A percentile compares a stretch with the other conserved stretches of the same genome.
Evolutionary conservation across 2,113 vertebrate species (phyloP).

Genomic region (Lichenostomus cassidix): DNA sequence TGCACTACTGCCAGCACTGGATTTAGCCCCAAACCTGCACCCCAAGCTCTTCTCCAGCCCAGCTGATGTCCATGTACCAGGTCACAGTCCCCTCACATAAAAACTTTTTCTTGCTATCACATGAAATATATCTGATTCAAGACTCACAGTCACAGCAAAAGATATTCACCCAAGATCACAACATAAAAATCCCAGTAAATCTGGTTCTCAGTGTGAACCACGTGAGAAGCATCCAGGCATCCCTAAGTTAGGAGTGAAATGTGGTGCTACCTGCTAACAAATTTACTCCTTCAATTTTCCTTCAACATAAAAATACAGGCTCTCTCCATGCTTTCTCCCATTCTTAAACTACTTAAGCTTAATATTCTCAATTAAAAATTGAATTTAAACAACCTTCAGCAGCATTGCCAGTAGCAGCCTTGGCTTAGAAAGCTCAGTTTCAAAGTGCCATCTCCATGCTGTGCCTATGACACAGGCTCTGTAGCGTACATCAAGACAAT

Average conservation of each 20-base stretch:
- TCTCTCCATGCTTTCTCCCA: not conserved
- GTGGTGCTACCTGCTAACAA: not conserved
- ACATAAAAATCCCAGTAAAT: not conserved
- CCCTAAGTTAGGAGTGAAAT: not conserved
- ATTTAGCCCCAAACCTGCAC: not conserved
- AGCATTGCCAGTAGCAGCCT: not conserved
- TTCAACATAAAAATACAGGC: not conserved
- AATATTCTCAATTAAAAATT: not conserved
- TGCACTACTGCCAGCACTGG: not conserved
- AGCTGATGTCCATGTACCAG: not conserved
- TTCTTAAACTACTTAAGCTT: not conserved
- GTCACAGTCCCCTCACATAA: not conserved
- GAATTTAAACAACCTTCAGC: not conserved
- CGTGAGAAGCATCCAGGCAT: not conserved
- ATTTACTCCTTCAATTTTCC: not conserved
- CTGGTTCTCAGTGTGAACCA: not conserved
- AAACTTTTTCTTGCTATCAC: not conserved
- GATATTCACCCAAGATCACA: too few relatives aligned
- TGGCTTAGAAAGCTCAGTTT: not conserved
- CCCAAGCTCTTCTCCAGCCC: not conserved
- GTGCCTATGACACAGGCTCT: not conserved
- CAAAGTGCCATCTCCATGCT: not conserved
- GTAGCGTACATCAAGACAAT: not conserved
- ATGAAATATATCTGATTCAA: fast-evolving
- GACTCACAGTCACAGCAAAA: not conserved